These are phyloP conservation scores for Drosophila helvetica DNA, from an alignment of 2,888 invertebrate species.

Conservation along the genomic window DNA sequence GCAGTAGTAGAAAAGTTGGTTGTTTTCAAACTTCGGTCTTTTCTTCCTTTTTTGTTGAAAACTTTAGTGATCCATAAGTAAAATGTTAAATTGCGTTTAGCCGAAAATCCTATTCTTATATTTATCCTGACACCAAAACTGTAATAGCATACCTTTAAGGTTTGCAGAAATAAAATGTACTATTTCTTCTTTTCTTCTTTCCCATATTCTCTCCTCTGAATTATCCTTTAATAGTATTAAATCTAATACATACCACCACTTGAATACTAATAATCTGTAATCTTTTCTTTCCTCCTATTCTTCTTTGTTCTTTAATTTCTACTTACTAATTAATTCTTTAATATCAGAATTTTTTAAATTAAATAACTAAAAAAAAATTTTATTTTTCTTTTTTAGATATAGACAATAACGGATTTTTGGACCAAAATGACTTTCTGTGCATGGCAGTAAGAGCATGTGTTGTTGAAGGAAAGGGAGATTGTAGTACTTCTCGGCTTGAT, in stretches of 20 bases:
- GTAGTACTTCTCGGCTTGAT: conserved; percentile 88
- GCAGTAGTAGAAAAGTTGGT: not conserved
- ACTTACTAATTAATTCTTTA: too few species aligned
- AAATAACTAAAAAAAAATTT: not conserved
- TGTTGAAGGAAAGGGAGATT: conserved; percentile 92
- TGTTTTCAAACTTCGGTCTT: not conserved
- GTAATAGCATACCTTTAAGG: not conserved
- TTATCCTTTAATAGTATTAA: too few species aligned
- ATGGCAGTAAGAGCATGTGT: conserved; percentile 92
- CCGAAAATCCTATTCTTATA: not conserved
- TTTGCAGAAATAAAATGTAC: not conserved
- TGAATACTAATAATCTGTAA: too few species aligned
- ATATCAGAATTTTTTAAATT: too few species aligned
- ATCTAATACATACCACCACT: too few species aligned
- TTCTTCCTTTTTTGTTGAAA: not conserved
- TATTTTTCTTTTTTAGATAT: conserved; percentile 86
- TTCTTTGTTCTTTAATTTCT: too few species aligned
- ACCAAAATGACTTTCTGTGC: conserved; percentile 92
- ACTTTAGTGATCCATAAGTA: too few species aligned
- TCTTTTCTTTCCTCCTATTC: too few species aligned
- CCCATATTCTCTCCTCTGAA: too few species aligned
- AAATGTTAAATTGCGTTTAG: not conserved
- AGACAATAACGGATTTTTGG: conserved; percentile 92
- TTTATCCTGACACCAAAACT: conserved; percentile 6
- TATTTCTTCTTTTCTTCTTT: too few species aligned